Conservation (phyloP, 2,113 vertebrate species). For the Catharus fuscescens region DNA sequence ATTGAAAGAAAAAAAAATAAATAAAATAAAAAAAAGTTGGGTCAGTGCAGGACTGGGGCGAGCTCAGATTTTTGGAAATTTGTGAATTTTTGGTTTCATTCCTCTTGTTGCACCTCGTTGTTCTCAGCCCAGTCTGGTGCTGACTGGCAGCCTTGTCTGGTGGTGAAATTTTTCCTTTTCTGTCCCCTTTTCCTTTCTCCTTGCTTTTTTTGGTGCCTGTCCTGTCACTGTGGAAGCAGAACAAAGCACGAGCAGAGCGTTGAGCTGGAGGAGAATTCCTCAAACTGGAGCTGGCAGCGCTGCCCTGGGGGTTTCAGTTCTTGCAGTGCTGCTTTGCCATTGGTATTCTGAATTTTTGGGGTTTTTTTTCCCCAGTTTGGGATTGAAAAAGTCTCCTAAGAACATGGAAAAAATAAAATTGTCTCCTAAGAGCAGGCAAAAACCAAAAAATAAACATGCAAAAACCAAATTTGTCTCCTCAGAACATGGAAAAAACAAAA, state of each 20-base stretch:
- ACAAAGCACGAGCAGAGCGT: slow-evolving; percentile 63
- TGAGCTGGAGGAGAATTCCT: slow-evolving; percentile 53
- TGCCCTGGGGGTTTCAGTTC: neutral
- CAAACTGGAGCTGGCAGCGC: slow-evolving; percentile 9
- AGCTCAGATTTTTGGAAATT: slow-evolving; percentile 56
- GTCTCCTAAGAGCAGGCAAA: too few species aligned
- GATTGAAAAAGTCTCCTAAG: neutral
- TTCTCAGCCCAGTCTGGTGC: slow-evolving; percentile 86
- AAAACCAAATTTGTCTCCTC: too few species aligned
- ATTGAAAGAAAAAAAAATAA: neutral
- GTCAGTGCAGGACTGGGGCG: too few species aligned
- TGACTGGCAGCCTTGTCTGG: slow-evolving; percentile 88
- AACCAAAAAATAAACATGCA: too few species aligned
- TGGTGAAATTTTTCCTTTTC: slow-evolving; percentile 81
- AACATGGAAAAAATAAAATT: too few species aligned
- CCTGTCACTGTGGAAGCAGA: slow-evolving; percentile 63
- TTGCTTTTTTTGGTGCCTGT: slow-evolving; percentile 70
- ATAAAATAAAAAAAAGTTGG: too few species aligned
- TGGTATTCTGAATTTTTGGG: neutral
- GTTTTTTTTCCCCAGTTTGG: neutral
- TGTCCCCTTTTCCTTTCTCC: slow-evolving; percentile 59
- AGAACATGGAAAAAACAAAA: too few species aligned
- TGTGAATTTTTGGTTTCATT: slow-evolving; percentile 71
- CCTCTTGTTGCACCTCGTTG: slow-evolving; percentile 94
- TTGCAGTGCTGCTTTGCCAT: neutral